Conservation (phyloP, 2,113 vertebrate genomes). For the Rousettus leschenaultii region DNA sequence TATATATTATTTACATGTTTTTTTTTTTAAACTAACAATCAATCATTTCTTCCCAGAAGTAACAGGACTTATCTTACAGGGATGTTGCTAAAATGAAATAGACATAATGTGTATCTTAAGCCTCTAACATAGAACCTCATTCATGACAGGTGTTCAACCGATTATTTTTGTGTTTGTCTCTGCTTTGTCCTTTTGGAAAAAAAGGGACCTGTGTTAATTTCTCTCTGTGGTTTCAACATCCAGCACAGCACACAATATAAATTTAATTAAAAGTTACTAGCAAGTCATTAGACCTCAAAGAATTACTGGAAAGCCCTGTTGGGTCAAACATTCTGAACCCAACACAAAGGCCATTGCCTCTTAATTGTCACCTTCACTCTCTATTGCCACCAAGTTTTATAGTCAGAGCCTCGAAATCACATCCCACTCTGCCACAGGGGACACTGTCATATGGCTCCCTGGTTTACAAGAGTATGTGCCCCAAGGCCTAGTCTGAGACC, state of each 20-base stretch:
- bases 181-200: neutral
- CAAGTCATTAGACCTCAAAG: neutral
- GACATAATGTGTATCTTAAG: accelerated
- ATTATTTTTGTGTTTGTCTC: neutral
- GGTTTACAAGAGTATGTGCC: neutral
- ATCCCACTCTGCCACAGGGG: neutral
- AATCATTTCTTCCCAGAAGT: neutral
- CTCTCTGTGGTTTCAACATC: neutral
- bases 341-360: neutral
- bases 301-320: neutral
- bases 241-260: neutral
- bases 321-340: neutral
- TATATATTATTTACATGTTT: neutral
- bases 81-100: accelerated
- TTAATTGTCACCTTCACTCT: neutral
- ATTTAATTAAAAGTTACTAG: neutral
- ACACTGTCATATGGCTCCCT: neutral
- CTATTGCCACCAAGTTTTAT: neutral
- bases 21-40: neutral
- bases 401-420: neutral
- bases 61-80: neutral
- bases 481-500: neutral
- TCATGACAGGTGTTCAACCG: neutral
- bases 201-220: neutral
- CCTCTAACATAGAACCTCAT: neutral